Percentiles rank a stretch among this genome's conserved stretches.
phyloP scores from a whole-genome alignment of 2,113 vertebrate species.

The Physeter macrocephalus region DNA sequence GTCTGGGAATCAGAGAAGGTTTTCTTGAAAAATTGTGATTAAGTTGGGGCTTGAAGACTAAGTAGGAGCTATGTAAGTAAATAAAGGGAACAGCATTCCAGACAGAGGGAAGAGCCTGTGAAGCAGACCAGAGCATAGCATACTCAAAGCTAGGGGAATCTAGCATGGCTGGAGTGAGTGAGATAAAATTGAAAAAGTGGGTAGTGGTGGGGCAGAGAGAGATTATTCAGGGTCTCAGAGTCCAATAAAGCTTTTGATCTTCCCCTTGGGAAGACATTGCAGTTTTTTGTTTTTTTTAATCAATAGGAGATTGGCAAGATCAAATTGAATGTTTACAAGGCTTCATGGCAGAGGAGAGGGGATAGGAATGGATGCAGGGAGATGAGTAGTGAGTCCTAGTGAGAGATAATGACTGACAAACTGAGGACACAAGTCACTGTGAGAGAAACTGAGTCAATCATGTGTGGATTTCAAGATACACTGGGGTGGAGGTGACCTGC shows the following conservation, averaged over 20 bases:
- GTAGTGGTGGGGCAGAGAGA: not conserved
- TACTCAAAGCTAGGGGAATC: not conserved
- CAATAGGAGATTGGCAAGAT: not conserved
- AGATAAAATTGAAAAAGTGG: not conserved
- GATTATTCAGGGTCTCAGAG: not conserved
- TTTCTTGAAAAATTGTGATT: constrained; percentile 13
- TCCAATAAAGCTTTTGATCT: not conserved
- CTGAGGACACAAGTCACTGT: not conserved
- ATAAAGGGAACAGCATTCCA: not conserved
- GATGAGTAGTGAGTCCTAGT: not conserved
- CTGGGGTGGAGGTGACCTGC: not conserved
- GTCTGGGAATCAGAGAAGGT: not conserved
- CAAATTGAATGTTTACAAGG: not conserved
- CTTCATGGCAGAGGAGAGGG: not conserved
- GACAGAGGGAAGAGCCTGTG: not conserved
- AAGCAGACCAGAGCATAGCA: not conserved
- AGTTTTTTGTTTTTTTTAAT: not conserved
- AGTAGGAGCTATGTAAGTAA: not conserved
- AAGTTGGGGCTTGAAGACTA: not conserved
- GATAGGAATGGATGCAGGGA: not conserved
- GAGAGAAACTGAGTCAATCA: not conserved
- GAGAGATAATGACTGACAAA: not conserved
- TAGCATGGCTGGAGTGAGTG: not conserved
- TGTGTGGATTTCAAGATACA: not conserved
- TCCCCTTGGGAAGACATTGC: not conserved